Evolutionary conservation across 2,888 invertebrate species (phyloP), one percentile per base, ranked within the genome.

Genomic region (Protophormia terraenovae): DNA sequence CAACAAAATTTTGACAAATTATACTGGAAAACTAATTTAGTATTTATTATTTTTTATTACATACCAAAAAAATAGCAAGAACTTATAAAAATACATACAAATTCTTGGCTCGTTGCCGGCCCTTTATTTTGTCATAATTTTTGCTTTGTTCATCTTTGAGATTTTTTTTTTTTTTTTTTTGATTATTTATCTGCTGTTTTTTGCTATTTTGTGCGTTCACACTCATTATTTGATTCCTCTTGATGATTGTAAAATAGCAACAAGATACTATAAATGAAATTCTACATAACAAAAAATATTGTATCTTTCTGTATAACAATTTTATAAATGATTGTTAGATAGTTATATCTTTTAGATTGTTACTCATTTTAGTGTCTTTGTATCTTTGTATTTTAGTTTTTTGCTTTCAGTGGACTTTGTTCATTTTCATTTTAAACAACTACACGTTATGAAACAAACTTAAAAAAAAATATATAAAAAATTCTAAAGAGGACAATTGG

Each of bases 31-130:
- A 29, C 45, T 47, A 47, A 67, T 47, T 16, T n/a, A 47, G 32
- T 27, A 32, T 29, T 67, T 67, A 67, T 47, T 66, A 47, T 27
- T 66, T 75, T 47, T 55, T 41, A 12, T 64, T 19, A 27, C 3
- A 38, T 19, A 66, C 12, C 7, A 12, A 38, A 41, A 10, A 64
- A 50, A 6, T 2, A 41, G 24, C 3, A 47, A 12, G 16, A 62
- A 14, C 38, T 41, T 16, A 29, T 41, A 19, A 7, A 29, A 0
- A 64, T 38, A 8, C 50, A 38, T 12, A 55, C 1, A 29, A 55
- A 45, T 55, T 66, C 66, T 76, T 76, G 76, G 76, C 66, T 45
- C 16, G 38, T 66, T 76, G 66, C 66, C 66, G 66, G 76, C 19
- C n/a, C 55, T 55, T 66, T 19, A 38, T 50, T 27, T 60, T 62